Evolutionary conservation across 2,113 vertebrate species (phyloP).

Genomic region (Bubo scandiacus): DNA sequence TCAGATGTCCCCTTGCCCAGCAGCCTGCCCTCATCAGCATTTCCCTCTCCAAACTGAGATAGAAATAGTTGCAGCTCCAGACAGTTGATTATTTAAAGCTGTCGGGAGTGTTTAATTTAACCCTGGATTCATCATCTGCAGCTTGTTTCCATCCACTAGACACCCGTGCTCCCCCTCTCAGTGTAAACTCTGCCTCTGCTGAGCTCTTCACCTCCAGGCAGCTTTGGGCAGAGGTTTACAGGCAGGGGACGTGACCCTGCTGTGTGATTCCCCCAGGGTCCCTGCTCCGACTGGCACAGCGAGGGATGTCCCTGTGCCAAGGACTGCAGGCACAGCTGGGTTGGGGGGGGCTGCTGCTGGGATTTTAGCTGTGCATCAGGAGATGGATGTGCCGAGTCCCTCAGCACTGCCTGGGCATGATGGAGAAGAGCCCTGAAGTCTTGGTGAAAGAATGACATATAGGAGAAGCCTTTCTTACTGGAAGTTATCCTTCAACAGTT

Average conservation of each 20-base stretch:
- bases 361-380: background rate
- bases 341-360: background rate
- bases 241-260: background rate
- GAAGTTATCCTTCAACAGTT: background rate
- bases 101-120: slow-evolving; percentile 67
- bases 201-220: background rate
- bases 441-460: background rate
- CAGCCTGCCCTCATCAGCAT: slow-evolving; percentile 15
- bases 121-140: slow-evolving; percentile 32
- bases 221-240: background rate
- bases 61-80: background rate
- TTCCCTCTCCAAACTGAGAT: background rate
- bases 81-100: slow-evolving; percentile 64
- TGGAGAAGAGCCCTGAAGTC: background rate
- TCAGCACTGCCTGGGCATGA: background rate
- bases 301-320: background rate
- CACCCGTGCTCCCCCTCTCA: background rate
- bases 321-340: background rate
- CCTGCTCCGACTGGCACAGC: accelerated
- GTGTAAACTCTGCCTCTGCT: background rate
- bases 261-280: accelerated
- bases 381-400: accelerated
- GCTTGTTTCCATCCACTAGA: slow-evolving; percentile 51
- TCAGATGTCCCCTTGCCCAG: accelerated
- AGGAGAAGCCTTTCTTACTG: background rate